Evolutionary conservation across 2,797 vertebrate species (phyloP).

Genomic region (Discoglossus pictus): DNA sequence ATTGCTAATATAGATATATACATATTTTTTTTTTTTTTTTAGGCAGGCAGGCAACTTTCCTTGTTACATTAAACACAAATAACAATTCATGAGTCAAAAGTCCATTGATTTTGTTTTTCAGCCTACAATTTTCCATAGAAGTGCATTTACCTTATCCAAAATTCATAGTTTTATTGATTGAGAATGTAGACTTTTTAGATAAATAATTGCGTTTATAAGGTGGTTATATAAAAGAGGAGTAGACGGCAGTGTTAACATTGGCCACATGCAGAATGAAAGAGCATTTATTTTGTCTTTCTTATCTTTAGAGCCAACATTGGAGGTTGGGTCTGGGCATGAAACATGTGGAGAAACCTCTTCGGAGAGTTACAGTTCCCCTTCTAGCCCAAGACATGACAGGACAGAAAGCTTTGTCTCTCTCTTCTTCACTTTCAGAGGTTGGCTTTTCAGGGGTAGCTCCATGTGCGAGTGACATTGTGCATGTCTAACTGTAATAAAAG

Average conservation of each 20-base stretch:
- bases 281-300: constrained; percentile 52
- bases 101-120: no score
- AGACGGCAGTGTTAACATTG: neutral
- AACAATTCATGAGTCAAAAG: no score
- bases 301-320: constrained; percentile 75
- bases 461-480: neutral
- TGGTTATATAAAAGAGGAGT: no score
- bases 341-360: constrained; percentile 89
- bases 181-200: no score
- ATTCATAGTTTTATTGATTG: no score
- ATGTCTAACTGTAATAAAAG: neutral
- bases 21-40: no score
- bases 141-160: no score
- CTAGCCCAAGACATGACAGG: constrained; percentile 84
- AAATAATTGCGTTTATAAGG: no score
- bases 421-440: constrained; percentile 88
- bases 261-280: constrained; percentile 28
- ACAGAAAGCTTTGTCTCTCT: constrained; percentile 89
- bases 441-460: constrained; percentile 53
- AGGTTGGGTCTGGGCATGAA: constrained; percentile 77
- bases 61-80: no score
- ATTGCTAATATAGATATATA: no score
- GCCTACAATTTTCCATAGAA: no score
- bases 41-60: no score
- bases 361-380: constrained; percentile 92